Evolutionary conservation across 2,888 invertebrate species (phyloP), one percentile per base, ranked within the genome.

Genomic region (Hirtodrosophila duncani): DNA sequence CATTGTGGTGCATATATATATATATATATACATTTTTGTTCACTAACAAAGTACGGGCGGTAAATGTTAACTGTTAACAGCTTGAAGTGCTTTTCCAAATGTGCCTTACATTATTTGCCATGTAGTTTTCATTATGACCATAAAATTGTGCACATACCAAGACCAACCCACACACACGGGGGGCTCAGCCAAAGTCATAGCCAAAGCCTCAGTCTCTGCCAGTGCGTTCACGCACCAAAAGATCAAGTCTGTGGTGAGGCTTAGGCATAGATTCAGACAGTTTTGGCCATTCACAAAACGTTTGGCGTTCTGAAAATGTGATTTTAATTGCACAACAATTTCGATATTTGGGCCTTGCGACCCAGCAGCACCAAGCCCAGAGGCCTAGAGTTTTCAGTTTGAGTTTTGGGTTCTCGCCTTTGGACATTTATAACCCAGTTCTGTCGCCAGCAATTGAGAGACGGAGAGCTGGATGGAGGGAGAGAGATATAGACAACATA

Each of bases 361-460:
- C 78, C 70, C 78, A 77, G 77, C 79, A 75, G 63, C 70, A 52
- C 61, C 59, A 55, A 65, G 67, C 57, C 57, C 61, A 52, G 49
- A 63, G 50, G 41, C 23, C 57, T 44, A 26, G 55, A 63, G 64
- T 60, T 64, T 69, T 68, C 56, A 68, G 69, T 52, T 61, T 52
- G 45, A 53, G 36, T 52, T 58, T 49, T 63, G 38, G 26, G 21
- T 46, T 33, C 38, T 38, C 43, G 41, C 33, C 49, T 36, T 52
- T 60, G 53, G 50, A 81, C 79, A 81, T 62, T 79, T 67, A 70
- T 69, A 83, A 83, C 82, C 82, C 70, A 77, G 82, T 75, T 82
- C 82, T 82, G 83, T 83, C 70, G 64, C 64, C 33, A 38, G 5
- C 33, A n/a, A n/a, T n/a, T 18, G n/a, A n/a, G n/a, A n/a, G n/a